Percentiles rank a stretch among this genome's conserved stretches.
These are phyloP conservation scores for Caenorhabditis sp. DNA, from an alignment of 2,888 invertebrate genomes.

Conservation along the genomic window DNA sequence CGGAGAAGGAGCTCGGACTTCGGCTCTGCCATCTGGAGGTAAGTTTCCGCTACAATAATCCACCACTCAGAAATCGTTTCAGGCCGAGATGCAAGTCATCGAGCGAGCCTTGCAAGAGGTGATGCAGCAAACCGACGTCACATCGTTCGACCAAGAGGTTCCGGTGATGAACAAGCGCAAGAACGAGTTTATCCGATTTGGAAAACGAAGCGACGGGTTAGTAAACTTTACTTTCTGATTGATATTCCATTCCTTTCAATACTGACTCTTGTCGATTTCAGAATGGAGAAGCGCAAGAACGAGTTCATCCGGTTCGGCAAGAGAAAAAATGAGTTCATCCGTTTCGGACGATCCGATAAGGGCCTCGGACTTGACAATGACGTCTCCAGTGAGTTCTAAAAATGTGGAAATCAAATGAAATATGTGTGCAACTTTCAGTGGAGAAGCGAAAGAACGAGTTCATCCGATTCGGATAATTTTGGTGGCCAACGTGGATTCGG, in stretches of 20 bases:
- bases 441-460: slow-evolving; percentile 71
- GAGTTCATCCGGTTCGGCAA: slow-evolving; percentile 78
- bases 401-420: neutral
- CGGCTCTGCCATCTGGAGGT: slow-evolving; percentile 73
- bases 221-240: neutral
- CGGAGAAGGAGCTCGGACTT: slow-evolving; percentile 59
- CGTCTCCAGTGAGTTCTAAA: slow-evolving; percentile 28
- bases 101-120: slow-evolving; percentile 75
- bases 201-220: slow-evolving; percentile 70
- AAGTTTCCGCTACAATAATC: neutral
- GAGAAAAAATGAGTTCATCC: slow-evolving; percentile 73
- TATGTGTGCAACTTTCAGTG: slow-evolving; percentile 69
- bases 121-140: slow-evolving; percentile 67
- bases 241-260: neutral
- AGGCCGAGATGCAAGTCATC: slow-evolving; percentile 71
- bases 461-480: slow-evolving; percentile 69
- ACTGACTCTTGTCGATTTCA: slow-evolving; percentile 41
- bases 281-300: slow-evolving; percentile 72
- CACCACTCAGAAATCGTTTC: slow-evolving; percentile 26
- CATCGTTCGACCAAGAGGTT: slow-evolving; percentile 41
- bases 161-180: slow-evolving; percentile 69
- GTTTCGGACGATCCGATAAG: slow-evolving; percentile 69
- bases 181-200: slow-evolving; percentile 77
- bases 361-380: slow-evolving; percentile 32
- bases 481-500: neutral